phyloP scores from a whole-genome alignment of 2,888 invertebrate species.

The Synanthedon vespiformis region DNA sequence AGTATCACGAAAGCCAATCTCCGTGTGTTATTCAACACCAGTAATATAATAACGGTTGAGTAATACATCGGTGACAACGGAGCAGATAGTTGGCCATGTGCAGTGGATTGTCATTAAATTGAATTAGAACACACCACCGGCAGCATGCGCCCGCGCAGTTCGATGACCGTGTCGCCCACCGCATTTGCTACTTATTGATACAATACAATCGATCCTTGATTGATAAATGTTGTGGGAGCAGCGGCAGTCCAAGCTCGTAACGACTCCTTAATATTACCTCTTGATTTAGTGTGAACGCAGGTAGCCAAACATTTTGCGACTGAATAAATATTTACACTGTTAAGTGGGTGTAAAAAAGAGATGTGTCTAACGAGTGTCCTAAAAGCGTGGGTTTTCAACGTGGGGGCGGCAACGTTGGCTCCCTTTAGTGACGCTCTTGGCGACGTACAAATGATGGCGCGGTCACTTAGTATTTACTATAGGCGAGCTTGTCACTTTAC shows the following conservation, averaged over 20 bases:
- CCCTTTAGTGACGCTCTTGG: conserved; percentile 13
- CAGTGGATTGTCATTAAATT: conserved; percentile 61
- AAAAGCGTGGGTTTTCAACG: conserved; percentile 11
- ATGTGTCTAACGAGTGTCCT: not conserved
- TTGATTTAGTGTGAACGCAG: not conserved
- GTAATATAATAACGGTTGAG: conserved; percentile 30
- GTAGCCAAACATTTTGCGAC: not conserved
- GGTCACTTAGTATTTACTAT: conserved; percentile 4
- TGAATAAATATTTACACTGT: not conserved
- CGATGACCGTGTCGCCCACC: conserved; percentile 67
- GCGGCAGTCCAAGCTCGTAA: conserved; percentile 21
- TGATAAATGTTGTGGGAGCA: conserved; percentile 57
- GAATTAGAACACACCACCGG: conserved; percentile 60
- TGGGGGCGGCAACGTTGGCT: conserved; percentile 14
- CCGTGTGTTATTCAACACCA: conserved; percentile 19
- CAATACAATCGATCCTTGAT: conserved; percentile 62
- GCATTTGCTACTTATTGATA: conserved; percentile 56
- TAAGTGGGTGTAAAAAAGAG: not conserved
- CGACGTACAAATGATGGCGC: conserved; percentile 9
- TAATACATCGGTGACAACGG: conserved; percentile 35
- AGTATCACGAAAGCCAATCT: conserved; percentile 19
- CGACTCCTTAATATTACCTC: not conserved
- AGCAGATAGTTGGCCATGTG: conserved; percentile 36
- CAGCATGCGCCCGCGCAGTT: conserved; percentile 65
- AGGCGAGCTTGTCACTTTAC: conserved; percentile 5